Base-by-base conservation (phyloP, 2,113 vertebrate genomes). In the Ornithorhynchus anatinus region DNA sequence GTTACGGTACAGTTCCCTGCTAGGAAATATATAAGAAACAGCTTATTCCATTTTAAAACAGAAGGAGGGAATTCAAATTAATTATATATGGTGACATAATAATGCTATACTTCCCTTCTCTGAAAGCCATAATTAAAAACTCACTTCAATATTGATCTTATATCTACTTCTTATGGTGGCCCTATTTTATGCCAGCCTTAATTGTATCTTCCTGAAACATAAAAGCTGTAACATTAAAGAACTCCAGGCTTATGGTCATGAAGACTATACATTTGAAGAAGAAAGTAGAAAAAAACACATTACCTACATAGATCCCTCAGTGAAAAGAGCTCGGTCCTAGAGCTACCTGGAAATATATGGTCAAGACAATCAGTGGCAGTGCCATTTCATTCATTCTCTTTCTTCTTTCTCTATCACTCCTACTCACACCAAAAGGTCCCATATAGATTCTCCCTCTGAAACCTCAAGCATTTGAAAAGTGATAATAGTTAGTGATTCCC, bases 151-250 rank as follows among this genome's bases (percentile, higher is more conserved):
- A 77, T 3, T 58, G 19, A 39, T 4, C 20, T 7, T 1, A 0
- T 42, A 10, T 39, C 40, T 52, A 7, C 69, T 14, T 7, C 10
- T 48, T 0, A 0, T 5, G 17, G 25, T 52, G 67, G n/a, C 65
- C 45, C 63, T 7, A 56, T 50, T 16, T 50, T 60, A 58, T 9
- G 10, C 1, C 59, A 29, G 3, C 1, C 22, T 20, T 20, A 59
- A 66, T 29, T 82, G 78, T 43, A 79, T 76, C 84, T 81, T 17
- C 23, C 11, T 85, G 42, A 75, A 72, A 72, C 17, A 58, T 67
- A 77, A 82, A 81, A 59, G 84, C 3, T 4, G 33, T 48, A 36
- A n/a, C 27, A 51, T 39, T 37, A 59, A 27, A 67, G 66, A 59
- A 47, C 19, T 17, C 29, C 35, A 33, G 44, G 33, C 44, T 42